Evolutionary conservation across 2,113 vertebrate species (phyloP).

Genomic region (Dasyprocta punctata): DNA sequence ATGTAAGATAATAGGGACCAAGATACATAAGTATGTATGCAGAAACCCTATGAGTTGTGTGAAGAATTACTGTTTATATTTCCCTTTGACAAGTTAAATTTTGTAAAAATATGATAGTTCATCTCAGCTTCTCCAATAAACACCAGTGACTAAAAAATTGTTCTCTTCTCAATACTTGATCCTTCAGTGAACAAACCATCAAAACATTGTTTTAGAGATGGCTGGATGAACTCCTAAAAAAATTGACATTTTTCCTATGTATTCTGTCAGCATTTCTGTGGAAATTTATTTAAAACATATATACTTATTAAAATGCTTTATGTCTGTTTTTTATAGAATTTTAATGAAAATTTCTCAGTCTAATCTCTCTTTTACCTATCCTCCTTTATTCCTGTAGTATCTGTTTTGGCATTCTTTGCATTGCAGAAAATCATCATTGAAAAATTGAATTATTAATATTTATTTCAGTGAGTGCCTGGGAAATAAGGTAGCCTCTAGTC

Average conservation of each 20-base stretch:
- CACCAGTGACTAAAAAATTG: background rate
- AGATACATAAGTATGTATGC: background rate
- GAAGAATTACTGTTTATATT: constrained; percentile 33
- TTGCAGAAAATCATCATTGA: constrained; percentile 52
- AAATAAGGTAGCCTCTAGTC: constrained; percentile 66
- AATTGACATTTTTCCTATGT: background rate
- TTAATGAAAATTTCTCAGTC: background rate
- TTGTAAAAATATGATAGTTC: background rate
- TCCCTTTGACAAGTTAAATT: constrained; percentile 38
- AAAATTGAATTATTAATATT: constrained; percentile 37
- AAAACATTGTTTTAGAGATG: background rate
- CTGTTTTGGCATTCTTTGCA: background rate
- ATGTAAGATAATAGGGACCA: background rate
- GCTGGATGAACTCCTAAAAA: background rate
- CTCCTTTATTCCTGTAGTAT: background rate
- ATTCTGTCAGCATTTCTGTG: background rate
- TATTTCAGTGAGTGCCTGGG: constrained; percentile 58
- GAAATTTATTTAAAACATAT: background rate
- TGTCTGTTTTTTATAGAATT: background rate
- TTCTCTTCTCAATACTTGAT: constrained; percentile 16
- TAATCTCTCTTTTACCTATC: background rate
- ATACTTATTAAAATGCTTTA: background rate
- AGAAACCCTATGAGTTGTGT: background rate
- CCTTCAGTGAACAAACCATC: background rate
- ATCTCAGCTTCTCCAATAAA: constrained; percentile 12